Percentiles rank a stretch among this genome's conserved stretches.
phyloP scores from a whole-genome alignment of 2,888 invertebrate species.

The Hartigia nigra region DNA sequence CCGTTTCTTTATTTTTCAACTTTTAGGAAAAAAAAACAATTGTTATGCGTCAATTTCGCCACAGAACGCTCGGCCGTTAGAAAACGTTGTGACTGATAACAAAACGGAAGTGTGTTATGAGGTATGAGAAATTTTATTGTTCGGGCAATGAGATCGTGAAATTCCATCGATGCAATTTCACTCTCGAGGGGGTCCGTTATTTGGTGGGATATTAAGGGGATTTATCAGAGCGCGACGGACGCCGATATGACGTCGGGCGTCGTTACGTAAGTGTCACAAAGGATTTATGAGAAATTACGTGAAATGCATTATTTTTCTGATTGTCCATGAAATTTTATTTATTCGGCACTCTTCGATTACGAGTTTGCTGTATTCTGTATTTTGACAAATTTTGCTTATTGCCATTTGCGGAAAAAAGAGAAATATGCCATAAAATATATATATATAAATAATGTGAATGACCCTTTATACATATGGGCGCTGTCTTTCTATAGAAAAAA shows the following conservation, averaged over 20 bases:
- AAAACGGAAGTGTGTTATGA: neutral
- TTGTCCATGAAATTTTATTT: neutral
- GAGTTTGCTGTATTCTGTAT: neutral
- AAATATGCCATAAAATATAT: neutral
- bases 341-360: neutral
- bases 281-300: neutral
- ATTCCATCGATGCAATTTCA: neutral
- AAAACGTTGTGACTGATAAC: neutral
- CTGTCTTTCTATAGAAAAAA: too few species aligned
- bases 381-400: neutral
- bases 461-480: too few species aligned
- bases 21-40: neutral
- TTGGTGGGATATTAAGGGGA: neutral
- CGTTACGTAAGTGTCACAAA: neutral
- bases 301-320: neutral
- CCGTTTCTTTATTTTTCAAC: too few species aligned
- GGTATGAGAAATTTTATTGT: neutral
- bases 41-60: neutral
- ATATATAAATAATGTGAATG: too few species aligned
- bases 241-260: neutral
- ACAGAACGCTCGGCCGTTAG: neutral
- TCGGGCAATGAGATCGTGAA: neutral
- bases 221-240: neutral
- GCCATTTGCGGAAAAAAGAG: neutral
- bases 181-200: neutral